Conservation (phyloP, 92 coral and sea anemone genomes). For the Epizoanthus stellaris region DNA sequence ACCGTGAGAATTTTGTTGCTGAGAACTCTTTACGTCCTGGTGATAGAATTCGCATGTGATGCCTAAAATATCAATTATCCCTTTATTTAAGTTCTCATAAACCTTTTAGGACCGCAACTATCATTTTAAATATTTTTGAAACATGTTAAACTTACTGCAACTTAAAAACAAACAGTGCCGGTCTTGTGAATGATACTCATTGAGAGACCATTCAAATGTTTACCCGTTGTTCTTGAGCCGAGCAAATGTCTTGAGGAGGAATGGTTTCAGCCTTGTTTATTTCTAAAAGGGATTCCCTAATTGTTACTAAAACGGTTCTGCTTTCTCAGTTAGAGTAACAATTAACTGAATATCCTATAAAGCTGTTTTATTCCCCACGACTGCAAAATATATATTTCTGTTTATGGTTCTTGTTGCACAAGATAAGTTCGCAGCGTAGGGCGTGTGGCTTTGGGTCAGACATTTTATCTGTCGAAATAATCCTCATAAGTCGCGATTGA, state of each 20-base stretch:
- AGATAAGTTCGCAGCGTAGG: not conserved
- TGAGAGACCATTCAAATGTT: too few species aligned
- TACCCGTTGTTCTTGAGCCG: too few species aligned
- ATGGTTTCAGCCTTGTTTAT: too few species aligned
- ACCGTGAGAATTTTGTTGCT: not conserved
- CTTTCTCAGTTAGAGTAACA: not conserved
- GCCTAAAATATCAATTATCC: too few species aligned
- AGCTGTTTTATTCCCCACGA: not conserved
- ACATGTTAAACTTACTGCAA: too few species aligned
- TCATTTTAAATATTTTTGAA: too few species aligned
- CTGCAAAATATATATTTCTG: not conserved
- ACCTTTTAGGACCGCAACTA: not conserved
- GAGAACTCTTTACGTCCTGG: not conserved
- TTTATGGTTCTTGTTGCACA: not conserved
- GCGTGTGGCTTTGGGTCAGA: constrained; percentile 12
- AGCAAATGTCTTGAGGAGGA: too few species aligned
- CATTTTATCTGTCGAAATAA: not conserved
- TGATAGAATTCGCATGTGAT: not conserved
- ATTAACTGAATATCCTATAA: not conserved
- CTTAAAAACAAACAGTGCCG: too few species aligned
- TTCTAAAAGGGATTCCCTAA: not conserved
- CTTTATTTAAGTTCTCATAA: not conserved
- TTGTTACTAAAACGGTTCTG: not conserved
- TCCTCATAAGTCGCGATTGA: not conserved
- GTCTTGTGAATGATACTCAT: too few species aligned